Base-by-base conservation (phyloP, 1,140 invertebrate species). In the Drosophila varians region DNA sequence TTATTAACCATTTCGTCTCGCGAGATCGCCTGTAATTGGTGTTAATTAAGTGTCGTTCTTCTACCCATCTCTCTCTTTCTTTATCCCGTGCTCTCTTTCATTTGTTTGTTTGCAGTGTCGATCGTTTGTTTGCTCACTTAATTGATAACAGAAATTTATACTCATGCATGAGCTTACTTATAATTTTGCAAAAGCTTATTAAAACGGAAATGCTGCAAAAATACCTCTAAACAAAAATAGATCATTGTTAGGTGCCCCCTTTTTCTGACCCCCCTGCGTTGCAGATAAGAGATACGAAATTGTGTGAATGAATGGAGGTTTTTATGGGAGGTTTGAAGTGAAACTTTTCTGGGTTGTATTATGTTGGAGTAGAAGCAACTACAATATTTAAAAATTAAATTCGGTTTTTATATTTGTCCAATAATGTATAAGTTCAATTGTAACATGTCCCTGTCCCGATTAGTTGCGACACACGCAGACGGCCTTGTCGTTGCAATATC, bases 81-180 rank as follows among this genome's bases (percentile, higher is more conserved):
- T 31, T 14, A 40, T 52, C 31, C 45, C 25, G 36, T 9, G 28
- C 23, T 72, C 36, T 42, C 49, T 58, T 42, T 36, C 48, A 25
- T 75, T 18, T 58, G 34, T 34, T 61, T 36, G 47, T 36, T 43
- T 26, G 40, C 31, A 25, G 40, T 46, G 28, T 18, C 43, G 31
- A 40, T 66, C 31, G 48, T 40, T 40, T 72, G 60, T 61, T 73
- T 60, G 49, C 60, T 68, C 58, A 58, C 62, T 86, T 80, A 86
- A 79, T 79, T 86, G 80, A 84, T 86, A 84, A 86, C 76, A 86
- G 74, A 28, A 23, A 56, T 61, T 75, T 80, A 19, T 48, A 16
- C 34, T 9, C 28, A 18, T 52, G 38, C 16, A 38, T 61, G 11
- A 47, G 18, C 23, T 28, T 69, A 42, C 49, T 16, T 62, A 43